Evolutionary conservation across 2,888 invertebrate genomes (phyloP).

Genomic region (Drosophila pseudotakahashii): DNA sequence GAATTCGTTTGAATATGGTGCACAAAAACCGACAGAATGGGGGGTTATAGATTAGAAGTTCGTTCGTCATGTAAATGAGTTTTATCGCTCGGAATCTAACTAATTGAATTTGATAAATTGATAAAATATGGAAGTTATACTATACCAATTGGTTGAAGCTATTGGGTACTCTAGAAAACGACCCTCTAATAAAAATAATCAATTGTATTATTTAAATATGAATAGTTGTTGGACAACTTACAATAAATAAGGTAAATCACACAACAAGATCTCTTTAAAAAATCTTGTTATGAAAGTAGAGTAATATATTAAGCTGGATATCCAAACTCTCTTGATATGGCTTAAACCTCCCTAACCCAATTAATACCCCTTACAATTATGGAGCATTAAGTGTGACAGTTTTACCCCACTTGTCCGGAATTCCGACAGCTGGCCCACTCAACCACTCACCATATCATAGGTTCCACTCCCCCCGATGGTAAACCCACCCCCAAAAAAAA

Average conservation of each 20-base stretch:
- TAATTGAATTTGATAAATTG: slow-evolving; percentile 77
- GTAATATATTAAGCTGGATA: too few species aligned
- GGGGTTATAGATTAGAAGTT: slow-evolving; percentile 38
- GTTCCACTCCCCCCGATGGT: not conserved
- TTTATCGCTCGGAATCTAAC: slow-evolving; percentile 58
- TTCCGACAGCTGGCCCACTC: slow-evolving; percentile 30
- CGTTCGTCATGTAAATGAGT: slow-evolving; percentile 69
- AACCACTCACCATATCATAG: not conserved
- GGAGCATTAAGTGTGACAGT: slow-evolving; percentile 31
- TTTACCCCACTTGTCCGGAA: slow-evolving; percentile 23
- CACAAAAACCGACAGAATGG: slow-evolving; percentile 4
- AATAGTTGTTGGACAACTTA: too few species aligned
- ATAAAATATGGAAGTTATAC: slow-evolving; percentile 14
- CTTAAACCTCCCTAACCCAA: not conserved
- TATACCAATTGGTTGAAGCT: not conserved
- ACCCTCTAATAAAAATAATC: slow-evolving; percentile 10
- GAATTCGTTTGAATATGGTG: slow-evolving; percentile 43
- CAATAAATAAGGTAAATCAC: too few species aligned
- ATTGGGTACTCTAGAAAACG: not conserved
- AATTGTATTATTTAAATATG: too few species aligned
- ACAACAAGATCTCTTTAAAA: too few species aligned
- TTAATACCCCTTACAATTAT: slow-evolving; percentile 24
- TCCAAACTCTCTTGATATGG: not conserved
- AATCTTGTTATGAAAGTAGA: too few species aligned
- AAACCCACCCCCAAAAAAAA: slow-evolving; percentile 2